phyloP scores from a whole-genome alignment of 2,888 invertebrate species.

The Anoncus sp. region DNA sequence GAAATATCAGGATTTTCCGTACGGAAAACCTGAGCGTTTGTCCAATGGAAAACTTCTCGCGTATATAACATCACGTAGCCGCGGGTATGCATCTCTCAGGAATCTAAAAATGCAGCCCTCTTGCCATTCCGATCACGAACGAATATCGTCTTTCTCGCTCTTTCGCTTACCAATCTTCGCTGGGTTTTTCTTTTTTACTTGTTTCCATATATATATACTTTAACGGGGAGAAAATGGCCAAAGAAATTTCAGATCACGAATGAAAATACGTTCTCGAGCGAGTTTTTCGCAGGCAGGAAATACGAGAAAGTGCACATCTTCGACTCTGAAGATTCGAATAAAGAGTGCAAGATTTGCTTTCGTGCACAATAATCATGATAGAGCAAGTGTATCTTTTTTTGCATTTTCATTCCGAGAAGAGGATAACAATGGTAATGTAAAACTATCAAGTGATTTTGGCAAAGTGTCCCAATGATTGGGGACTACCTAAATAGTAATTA shows the following conservation, averaged over 20 bases:
- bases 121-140: constrained; percentile 71
- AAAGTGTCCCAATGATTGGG: too few relatives aligned
- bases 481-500: too few relatives aligned
- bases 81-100: constrained; percentile 29
- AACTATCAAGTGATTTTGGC: too few relatives aligned
- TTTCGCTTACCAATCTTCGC: constrained; percentile 27
- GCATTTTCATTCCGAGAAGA: too few relatives aligned
- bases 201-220: too few relatives aligned
- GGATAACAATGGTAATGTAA: too few relatives aligned
- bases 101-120: constrained; percentile 50
- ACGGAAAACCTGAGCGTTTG: constrained; percentile 20
- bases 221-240: constrained; percentile 13
- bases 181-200: constrained; percentile 14
- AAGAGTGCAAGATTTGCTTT: neutral
- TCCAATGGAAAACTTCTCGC: constrained; percentile 25
- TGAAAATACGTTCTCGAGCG: constrained; percentile 28
- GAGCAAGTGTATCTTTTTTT: too few relatives aligned
- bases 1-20: constrained; percentile 63
- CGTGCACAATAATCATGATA: too few relatives aligned
- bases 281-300: constrained; percentile 10
- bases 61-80: constrained; percentile 38
- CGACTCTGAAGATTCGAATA: neutral
- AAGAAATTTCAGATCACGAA: constrained; percentile 36
- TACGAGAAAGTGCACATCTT: constrained; percentile 21
- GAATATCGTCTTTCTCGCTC: constrained; percentile 54